A percentile compares a stretch with the other conserved stretches of the same genome.
Evolutionary conservation across 2,113 vertebrate genomes (phyloP).

Genomic region (Indicator maculatus): DNA sequence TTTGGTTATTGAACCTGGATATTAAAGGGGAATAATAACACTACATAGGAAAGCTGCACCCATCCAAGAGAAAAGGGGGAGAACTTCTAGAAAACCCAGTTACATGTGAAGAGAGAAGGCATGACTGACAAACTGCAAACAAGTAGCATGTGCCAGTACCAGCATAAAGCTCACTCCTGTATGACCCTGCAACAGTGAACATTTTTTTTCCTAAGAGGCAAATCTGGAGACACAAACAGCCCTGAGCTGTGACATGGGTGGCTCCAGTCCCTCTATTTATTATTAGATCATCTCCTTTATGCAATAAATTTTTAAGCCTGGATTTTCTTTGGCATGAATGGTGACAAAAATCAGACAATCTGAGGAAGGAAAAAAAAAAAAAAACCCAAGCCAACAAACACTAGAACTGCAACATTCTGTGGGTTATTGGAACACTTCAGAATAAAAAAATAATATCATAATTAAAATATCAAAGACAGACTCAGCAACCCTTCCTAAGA

Average conservation of each 20-base stretch:
- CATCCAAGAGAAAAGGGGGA: not conserved
- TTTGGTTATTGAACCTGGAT: not conserved
- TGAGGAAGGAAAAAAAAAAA: not conserved
- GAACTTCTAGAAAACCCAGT: not conserved
- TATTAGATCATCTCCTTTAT: not conserved
- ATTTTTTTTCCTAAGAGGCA: not conserved
- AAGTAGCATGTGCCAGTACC: not conserved
- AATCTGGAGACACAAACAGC: not conserved
- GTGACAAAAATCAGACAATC: constrained; percentile 33
- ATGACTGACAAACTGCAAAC: not conserved
- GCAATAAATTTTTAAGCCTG: constrained; percentile 12
- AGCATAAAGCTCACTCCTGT: not conserved
- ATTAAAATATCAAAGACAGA: constrained; percentile 56
- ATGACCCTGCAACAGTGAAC: not conserved
- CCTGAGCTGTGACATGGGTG: not conserved
- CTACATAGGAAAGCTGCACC: not conserved
- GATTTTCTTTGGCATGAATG: constrained; percentile 44
- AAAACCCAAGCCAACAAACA: not conserved
- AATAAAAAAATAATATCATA: not conserved
- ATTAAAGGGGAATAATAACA: not conserved
- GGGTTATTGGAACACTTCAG: not conserved
- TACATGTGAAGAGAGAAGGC: not conserved
- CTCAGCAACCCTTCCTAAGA: not conserved
- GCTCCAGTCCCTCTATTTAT: not conserved
- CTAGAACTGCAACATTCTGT: not conserved